Conservation (phyloP, 53 echinoderm and acorn worm species). For the Arbacia lixula region DNA sequence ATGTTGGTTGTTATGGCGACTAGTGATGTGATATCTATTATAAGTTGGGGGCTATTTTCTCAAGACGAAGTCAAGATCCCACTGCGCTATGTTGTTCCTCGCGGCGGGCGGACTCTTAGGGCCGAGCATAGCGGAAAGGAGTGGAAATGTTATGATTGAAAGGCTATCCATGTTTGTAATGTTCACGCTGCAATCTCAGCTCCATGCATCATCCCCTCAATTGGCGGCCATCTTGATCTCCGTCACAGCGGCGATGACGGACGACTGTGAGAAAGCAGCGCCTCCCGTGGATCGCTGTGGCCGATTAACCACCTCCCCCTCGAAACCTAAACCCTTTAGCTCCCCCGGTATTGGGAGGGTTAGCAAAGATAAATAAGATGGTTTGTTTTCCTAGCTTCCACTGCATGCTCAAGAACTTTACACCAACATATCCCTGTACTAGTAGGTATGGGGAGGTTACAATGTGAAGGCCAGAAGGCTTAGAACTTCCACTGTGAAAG, state of each 20-base stretch:
- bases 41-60: slow-evolving; percentile 28
- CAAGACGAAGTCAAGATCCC: slow-evolving; percentile 23
- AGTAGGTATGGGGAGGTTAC: background rate
- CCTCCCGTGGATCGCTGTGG: background rate
- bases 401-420: slow-evolving; percentile 6
- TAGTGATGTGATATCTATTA: slow-evolving; percentile 1
- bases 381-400: slow-evolving; percentile 10
- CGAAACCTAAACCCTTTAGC: background rate
- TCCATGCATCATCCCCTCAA: background rate
- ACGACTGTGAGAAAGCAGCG: slow-evolving; percentile 45
- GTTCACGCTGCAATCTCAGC: slow-evolving; percentile 5
- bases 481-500: too few species aligned
- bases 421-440: slow-evolving; percentile 4
- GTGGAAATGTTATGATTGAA: slow-evolving; percentile 58
- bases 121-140: background rate
- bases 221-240: background rate
- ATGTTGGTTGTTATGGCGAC: slow-evolving; percentile 40
- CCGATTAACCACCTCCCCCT: slow-evolving; percentile 9
- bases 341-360: background rate
- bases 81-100: slow-evolving; percentile 11
- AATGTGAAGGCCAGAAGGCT: slow-evolving; percentile 32
- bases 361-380: background rate
- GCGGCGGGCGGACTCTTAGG: background rate
- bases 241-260: slow-evolving; percentile 12
- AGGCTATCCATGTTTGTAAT: slow-evolving; percentile 42